phyloP scores from a whole-genome alignment of 2,797 vertebrate genomes.

The Poecilia wingei region DNA sequence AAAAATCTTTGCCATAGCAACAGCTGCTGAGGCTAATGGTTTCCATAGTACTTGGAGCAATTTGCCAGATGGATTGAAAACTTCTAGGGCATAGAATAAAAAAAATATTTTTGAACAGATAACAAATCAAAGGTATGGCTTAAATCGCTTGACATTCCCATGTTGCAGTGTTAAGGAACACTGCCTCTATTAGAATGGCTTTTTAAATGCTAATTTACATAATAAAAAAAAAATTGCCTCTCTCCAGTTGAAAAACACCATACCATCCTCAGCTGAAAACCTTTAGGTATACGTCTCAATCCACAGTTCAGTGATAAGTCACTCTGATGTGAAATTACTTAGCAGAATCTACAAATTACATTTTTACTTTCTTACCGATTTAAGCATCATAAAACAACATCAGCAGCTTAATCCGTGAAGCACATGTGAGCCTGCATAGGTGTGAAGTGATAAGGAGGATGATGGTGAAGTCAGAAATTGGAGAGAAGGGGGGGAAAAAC shows the following conservation, averaged over 20 bases:
- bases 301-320: constrained; percentile 57
- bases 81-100: neutral
- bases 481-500: neutral
- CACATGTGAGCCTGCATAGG: constrained; percentile 39
- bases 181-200: constrained; percentile 1
- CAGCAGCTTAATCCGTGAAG: constrained; percentile 42
- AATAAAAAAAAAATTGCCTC: neutral
- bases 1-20: constrained; percentile 16
- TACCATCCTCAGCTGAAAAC: constrained; percentile 17
- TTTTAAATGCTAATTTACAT: constrained; percentile 31
- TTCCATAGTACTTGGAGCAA: constrained; percentile 26
- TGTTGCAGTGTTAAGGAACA: constrained; percentile 6
- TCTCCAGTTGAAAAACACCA: constrained; percentile 10
- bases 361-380: constrained; percentile 51
- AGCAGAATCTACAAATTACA: constrained; percentile 48
- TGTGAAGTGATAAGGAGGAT: constrained; percentile 34
- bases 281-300: constrained; percentile 41
- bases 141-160: neutral
- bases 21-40: constrained; percentile 18
- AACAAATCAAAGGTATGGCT: constrained; percentile 5
- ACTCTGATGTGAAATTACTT: constrained; percentile 62
- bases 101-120: neutral
- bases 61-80: constrained; percentile 9
- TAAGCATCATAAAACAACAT: constrained; percentile 51
- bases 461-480: neutral